A percentile compares a stretch with the other conserved stretches of the same genome.
Evolutionary conservation across 2,888 invertebrate genomes (phyloP).

Genomic region (Mythimna lalbum): DNA sequence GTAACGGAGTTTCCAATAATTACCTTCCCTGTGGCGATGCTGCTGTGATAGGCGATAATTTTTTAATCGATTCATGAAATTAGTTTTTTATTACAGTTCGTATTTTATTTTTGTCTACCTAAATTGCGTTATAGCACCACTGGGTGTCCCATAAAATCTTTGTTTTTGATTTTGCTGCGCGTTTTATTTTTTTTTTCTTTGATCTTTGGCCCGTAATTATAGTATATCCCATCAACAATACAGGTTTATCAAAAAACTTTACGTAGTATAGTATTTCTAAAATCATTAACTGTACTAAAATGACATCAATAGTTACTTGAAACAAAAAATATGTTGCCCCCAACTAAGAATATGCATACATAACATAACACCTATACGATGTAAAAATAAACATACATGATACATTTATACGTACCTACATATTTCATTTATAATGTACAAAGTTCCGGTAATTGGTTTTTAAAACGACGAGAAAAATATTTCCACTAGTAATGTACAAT

Average conservation of each 20-base stretch:
- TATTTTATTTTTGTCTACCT: slow-evolving; percentile 44
- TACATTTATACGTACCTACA: too few relatives aligned
- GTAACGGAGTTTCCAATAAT: slow-evolving; percentile 48
- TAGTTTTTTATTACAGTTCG: slow-evolving; percentile 54
- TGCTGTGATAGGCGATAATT: slow-evolving; percentile 62
- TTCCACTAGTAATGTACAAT: too few relatives aligned
- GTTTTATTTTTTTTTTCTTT: slow-evolving; percentile 15
- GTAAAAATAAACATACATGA: too few relatives aligned
- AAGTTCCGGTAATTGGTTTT: too few relatives aligned
- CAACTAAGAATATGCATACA: too few relatives aligned
- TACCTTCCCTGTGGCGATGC: slow-evolving; percentile 55
- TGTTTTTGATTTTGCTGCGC: slow-evolving; percentile 26
- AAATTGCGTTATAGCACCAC: slow-evolving; percentile 24
- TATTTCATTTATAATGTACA: too few relatives aligned
- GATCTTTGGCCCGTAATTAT: neutral
- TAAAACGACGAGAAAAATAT: too few relatives aligned
- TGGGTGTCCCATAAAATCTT: slow-evolving; percentile 51
- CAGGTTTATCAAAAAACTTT: neutral
- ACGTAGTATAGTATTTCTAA: neutral
- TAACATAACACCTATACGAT: too few relatives aligned
- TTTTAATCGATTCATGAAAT: slow-evolving; percentile 60
- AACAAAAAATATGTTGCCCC: too few relatives aligned
- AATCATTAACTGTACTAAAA: neutral
- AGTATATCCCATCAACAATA: neutral
- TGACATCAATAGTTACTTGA: neutral